phyloP scores from a whole-genome alignment of 2,888 invertebrate species.

The Geotrupes spiniger region DNA sequence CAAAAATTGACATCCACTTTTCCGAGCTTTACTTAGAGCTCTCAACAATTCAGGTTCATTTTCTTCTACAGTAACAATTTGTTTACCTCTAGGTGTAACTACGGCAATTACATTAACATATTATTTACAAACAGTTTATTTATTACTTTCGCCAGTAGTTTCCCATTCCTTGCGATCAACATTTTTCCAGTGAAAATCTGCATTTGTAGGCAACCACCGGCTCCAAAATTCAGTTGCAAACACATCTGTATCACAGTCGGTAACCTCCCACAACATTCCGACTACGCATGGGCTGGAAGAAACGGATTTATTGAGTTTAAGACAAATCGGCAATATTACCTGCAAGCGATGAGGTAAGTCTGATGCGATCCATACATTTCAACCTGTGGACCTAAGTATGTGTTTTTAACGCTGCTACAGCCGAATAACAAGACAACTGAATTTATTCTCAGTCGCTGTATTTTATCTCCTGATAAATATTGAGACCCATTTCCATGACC shows the following conservation, averaged over 20 bases:
- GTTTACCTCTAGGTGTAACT: neutral
- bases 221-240: slow-evolving; percentile 53
- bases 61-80: slow-evolving; percentile 18
- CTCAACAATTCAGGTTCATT: slow-evolving; percentile 57
- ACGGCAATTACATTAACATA: neutral
- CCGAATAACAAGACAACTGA: slow-evolving; percentile 66
- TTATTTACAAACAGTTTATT: neutral
- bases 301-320: slow-evolving; percentile 3
- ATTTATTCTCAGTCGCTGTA: slow-evolving; percentile 56
- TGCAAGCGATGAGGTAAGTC: slow-evolving; percentile 50
- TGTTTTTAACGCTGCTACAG: slow-evolving; percentile 55
- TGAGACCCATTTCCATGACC: slow-evolving; percentile 69
- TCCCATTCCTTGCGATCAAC: slow-evolving; percentile 50
- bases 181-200: slow-evolving; percentile 49
- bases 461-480: slow-evolving; percentile 55
- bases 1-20: slow-evolving; percentile 57
- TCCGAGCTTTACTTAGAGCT: slow-evolving; percentile 59
- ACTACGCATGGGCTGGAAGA: slow-evolving; percentile 52
- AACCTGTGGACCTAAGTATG: slow-evolving; percentile 49
- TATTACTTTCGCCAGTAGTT: slow-evolving; percentile 37
- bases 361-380: slow-evolving; percentile 52
- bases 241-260: slow-evolving; percentile 53
- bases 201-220: slow-evolving; percentile 49
- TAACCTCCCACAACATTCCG: slow-evolving; percentile 54
- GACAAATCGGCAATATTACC: slow-evolving; percentile 33